A percentile compares a stretch with the other conserved stretches of the same genome.
These are phyloP conservation scores for Silurus glanis DNA, from an alignment of 2,113 vertebrate species.

Conservation along the genomic window DNA sequence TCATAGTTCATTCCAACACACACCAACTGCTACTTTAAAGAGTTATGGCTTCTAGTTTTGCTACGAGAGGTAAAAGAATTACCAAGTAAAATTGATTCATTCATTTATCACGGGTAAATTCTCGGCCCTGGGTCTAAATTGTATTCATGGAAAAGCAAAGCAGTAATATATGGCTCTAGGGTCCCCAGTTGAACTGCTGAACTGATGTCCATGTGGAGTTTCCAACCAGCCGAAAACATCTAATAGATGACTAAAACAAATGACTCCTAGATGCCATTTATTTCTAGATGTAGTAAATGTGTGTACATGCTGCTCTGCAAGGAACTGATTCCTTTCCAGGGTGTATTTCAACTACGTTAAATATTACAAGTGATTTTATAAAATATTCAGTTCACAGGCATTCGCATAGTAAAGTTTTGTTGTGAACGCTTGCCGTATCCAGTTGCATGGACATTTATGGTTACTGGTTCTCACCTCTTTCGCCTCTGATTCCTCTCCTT, in stretches of 20 bases:
- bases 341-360: not conserved
- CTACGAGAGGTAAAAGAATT: not conserved
- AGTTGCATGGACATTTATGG: not conserved
- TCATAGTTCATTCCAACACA: not conserved
- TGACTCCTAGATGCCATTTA: not conserved
- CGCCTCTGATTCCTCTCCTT: slow-evolving; percentile 86
- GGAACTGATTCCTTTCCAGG: not conserved
- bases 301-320: not conserved
- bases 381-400: not conserved
- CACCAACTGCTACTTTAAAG: not conserved
- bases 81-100: not conserved
- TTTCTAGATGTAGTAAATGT: not conserved
- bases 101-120: not conserved
- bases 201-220: not conserved
- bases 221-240: not conserved
- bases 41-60: not conserved
- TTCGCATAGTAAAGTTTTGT: not conserved
- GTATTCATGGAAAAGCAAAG: not conserved
- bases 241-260: not conserved
- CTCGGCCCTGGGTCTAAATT: not conserved
- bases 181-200: not conserved
- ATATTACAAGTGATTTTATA: no score
- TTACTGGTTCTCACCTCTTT: slow-evolving; percentile 74
- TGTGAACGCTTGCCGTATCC: not conserved
- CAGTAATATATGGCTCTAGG: not conserved